Base-by-base conservation (phyloP, 2,888 invertebrate species). In the Agriopis aurantiaria region DNA sequence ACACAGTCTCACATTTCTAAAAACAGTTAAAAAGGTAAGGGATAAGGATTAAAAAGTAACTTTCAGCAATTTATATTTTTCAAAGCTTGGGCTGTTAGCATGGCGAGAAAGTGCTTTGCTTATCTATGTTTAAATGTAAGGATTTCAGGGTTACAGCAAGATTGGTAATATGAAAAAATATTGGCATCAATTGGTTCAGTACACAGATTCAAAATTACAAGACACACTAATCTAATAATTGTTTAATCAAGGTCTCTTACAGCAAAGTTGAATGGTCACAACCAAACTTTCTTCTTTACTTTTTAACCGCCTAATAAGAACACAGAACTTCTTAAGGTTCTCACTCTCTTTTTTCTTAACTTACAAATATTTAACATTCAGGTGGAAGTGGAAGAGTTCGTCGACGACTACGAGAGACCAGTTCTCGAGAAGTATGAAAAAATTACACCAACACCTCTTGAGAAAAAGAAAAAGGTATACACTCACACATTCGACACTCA, bases 341-440 rank as follows among this genome's bases (percentile, higher is more conserved):
- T 59, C 45, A 48, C n/a, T 58, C 14, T 71, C 48, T 65, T 71
- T 12, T 68, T 76, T 60, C 68, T 64, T 71, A 72, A 78, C 74
- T 82, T 52, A 84, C 68, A 78, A 78, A 73, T 76, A 43, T 75
- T 75, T 81, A 64, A 79, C 80, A 79, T 84, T 79, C 91, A 94
- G 93, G 93, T 92, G 75, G 88, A 80, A 72, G 91, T 89, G 77
- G 91, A 90, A 80, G 94, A 94, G 78, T 93, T 94, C 84, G 81
- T 94, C 82, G 96, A 96, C 66, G 97, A 97, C 91, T 97, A 97
- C 86, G 97, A 97, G 81, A 95, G 97, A 77, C 96, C 97, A 0
- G 96, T 96, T 66, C 94, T 97, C 71, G 97, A 97, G 85, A 96
- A 96, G 90, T 96, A 96, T 82, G 96, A 96, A 85, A 96, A 95